phyloP scores from a whole-genome alignment of 2,888 invertebrate genomes.

The Hemithea aestivaria region DNA sequence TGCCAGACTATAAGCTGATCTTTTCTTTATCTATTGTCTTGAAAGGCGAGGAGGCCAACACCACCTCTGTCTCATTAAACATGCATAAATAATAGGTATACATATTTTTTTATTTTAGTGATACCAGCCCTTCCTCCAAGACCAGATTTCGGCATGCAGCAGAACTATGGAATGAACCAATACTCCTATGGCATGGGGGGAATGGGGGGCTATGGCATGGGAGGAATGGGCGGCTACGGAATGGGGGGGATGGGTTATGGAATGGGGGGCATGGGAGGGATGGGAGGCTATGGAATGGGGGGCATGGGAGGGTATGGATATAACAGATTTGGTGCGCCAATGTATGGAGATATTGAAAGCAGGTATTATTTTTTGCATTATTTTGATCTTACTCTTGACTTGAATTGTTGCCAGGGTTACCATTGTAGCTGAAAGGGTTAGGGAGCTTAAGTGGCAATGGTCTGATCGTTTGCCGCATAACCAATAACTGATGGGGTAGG shows the following conservation, averaged over 20 bases:
- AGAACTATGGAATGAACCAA: constrained; percentile 45
- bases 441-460: too few relatives aligned
- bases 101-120: constrained; percentile 18
- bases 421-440: not conserved
- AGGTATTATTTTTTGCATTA: constrained; percentile 55
- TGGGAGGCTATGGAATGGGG: constrained; percentile 45
- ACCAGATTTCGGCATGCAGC: constrained; percentile 46
- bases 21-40: too few relatives aligned
- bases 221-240: constrained; percentile 37
- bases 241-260: constrained; percentile 33
- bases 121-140: constrained; percentile 59
- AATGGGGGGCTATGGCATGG: constrained; percentile 22
- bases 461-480: too few relatives aligned
- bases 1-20: too few relatives aligned
- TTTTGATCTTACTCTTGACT: too few relatives aligned
- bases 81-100: too few relatives aligned
- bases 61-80: too few relatives aligned
- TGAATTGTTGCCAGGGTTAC: too few relatives aligned
- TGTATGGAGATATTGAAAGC: constrained; percentile 81
- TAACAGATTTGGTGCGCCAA: constrained; percentile 59
- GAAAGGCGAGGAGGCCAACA: too few relatives aligned
- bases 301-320: constrained; percentile 56
- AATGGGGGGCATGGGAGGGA: constrained; percentile 27
- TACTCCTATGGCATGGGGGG: constrained; percentile 29
- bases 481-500: too few relatives aligned